A percentile compares a stretch with the other conserved stretches of the same genome.
Conservation (phyloP, 1,140 invertebrate genomes). For the Trissolcus basalis region DNA sequence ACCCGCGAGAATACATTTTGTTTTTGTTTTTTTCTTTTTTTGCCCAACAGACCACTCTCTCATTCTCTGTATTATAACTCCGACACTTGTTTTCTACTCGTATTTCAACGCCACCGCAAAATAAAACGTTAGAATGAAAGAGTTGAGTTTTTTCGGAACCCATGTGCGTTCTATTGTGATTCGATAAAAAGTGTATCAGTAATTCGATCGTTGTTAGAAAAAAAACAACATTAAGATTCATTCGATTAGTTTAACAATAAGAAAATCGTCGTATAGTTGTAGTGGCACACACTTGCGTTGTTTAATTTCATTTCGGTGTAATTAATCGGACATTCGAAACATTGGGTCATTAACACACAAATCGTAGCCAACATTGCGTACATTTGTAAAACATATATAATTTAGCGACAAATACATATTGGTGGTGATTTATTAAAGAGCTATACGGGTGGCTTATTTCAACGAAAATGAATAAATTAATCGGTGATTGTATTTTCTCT, state of each 20-base stretch:
- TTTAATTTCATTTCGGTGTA: conserved; percentile 19
- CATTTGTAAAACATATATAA: conserved; percentile 35
- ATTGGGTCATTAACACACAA: conserved; percentile 17
- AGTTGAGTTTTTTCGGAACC: no score
- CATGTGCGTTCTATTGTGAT: no score
- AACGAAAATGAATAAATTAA: conserved; percentile 42
- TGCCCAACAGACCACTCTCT: conserved; percentile 14
- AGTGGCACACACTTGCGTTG: no score
- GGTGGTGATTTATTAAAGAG: conserved; percentile 21
- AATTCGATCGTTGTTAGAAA: no score
- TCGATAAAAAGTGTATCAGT: no score
- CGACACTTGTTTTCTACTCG: neutral
- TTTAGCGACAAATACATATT: conserved; percentile 30
- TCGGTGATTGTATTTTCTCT: conserved; percentile 27
- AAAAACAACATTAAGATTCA: no score
- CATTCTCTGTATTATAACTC: conserved; percentile 4
- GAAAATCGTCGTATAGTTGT: no score
- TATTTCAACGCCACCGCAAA: no score
- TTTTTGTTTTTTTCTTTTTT: conserved; percentile 41
- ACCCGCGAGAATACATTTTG: conserved; percentile 62
- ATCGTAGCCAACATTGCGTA: conserved; percentile 9
- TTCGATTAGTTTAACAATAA: no score
- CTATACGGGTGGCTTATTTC: conserved; percentile 8
- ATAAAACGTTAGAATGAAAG: no score
- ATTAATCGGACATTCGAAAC: conserved; percentile 20